Evolutionary conservation across 2,113 vertebrate genomes (phyloP).

Genomic region (Bubo bubo): DNA sequence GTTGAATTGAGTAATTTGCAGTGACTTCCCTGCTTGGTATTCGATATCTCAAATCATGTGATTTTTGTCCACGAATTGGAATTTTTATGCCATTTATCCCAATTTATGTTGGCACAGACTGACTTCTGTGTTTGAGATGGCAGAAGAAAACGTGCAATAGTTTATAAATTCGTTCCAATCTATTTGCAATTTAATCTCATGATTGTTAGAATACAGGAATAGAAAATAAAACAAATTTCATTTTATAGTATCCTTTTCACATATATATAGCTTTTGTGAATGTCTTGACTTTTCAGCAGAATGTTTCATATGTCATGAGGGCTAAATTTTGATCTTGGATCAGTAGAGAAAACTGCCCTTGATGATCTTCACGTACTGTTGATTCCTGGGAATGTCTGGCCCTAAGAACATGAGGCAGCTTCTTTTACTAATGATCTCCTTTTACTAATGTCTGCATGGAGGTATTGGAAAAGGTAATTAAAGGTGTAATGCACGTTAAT

Average conservation of each 20-base stretch:
- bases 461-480: slow-evolving; percentile 9
- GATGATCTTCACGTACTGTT: neutral
- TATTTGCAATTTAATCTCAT: neutral
- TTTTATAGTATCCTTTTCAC: neutral
- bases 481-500: neutral
- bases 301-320: neutral
- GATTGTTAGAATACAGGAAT: neutral
- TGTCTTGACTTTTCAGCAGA: neutral
- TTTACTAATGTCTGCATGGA: neutral
- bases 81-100: slow-evolving; percentile 16
- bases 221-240: neutral
- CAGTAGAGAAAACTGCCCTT: neutral
- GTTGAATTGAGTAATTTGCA: neutral
- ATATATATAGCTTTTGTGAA: neutral
- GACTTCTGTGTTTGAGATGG: neutral
- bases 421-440: neutral
- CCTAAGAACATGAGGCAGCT: neutral
- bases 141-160: neutral
- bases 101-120: neutral
- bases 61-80: neutral
- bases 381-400: neutral
- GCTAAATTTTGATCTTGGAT: neutral
- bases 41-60: neutral
- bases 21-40: neutral
- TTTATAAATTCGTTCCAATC: neutral